Evolutionary conservation across 2,797 vertebrate genomes (phyloP).

Genomic region (Eulemur coronatus): DNA sequence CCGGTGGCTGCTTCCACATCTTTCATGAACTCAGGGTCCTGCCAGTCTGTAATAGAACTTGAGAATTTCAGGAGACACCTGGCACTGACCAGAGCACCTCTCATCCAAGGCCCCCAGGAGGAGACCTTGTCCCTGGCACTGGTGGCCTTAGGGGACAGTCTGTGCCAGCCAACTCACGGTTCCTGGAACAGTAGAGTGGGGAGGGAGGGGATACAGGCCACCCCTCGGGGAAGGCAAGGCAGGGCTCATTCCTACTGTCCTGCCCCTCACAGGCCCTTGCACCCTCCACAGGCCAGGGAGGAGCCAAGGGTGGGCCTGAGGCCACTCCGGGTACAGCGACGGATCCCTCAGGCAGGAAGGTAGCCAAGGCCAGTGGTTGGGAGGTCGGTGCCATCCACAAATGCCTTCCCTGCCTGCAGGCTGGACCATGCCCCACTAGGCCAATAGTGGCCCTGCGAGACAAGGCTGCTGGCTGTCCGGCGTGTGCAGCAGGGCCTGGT

Average conservation of each 20-base stretch:
- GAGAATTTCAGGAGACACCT: neutral
- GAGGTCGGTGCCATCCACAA: neutral
- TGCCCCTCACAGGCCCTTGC: fast-evolving
- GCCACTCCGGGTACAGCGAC: neutral
- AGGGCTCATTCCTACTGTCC: neutral
- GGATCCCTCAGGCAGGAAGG: too few relatives aligned
- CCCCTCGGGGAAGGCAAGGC: too few relatives aligned
- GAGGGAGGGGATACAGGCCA: neutral
- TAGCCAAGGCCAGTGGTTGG: neutral
- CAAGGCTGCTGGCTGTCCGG: neutral
- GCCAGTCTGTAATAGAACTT: conserved; percentile 89
- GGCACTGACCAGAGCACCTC: neutral
- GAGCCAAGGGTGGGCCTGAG: neutral
- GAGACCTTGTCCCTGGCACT: neutral
- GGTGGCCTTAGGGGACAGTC: neutral
- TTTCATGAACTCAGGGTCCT: conserved; percentile 92
- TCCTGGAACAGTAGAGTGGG: neutral
- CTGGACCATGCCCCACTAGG: neutral
- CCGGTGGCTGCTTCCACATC: conserved; percentile 94
- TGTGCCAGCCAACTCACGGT: neutral
- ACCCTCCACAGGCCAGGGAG: neutral
- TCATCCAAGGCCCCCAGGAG: neutral
- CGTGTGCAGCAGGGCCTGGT: fast-evolving
- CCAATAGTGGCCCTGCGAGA: fast-evolving
- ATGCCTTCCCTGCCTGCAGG: neutral